phyloP scores from a whole-genome alignment of 2,113 vertebrate genomes.

The Pipa parva region DNA sequence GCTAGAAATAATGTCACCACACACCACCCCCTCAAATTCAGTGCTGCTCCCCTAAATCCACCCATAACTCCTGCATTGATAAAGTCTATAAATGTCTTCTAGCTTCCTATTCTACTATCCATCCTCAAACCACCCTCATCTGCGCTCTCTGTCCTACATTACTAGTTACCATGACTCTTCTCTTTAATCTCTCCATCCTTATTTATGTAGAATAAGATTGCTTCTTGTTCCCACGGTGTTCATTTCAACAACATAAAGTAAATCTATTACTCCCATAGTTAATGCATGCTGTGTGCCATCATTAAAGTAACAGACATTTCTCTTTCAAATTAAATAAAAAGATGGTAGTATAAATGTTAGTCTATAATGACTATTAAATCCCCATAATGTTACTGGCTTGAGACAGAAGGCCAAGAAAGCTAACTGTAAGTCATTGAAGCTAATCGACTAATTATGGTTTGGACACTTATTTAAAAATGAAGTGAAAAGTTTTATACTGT shows the following conservation, averaged over 20 bases:
- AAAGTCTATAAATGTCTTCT: too few relatives aligned
- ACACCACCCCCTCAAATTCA: too few relatives aligned
- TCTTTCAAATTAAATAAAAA: slow-evolving; percentile 1
- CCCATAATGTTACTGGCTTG: slow-evolving; percentile 11
- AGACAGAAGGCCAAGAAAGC: slow-evolving; percentile 12
- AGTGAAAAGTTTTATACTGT: neutral
- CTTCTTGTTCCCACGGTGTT: neutral
- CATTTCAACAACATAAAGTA: neutral
- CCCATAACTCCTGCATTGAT: too few relatives aligned
- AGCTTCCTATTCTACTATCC: too few relatives aligned
- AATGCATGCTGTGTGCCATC: neutral
- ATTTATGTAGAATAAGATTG: too few relatives aligned
- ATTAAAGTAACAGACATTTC: neutral
- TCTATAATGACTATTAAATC: slow-evolving; percentile 17
- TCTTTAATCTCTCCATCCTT: too few relatives aligned
- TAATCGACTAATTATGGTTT: slow-evolving; percentile 12
- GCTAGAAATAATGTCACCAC: too few relatives aligned
- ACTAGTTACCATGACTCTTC: too few relatives aligned
- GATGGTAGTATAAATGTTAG: neutral
- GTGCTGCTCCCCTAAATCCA: too few relatives aligned
- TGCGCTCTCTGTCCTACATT: too few relatives aligned
- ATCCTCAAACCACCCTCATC: too few relatives aligned
- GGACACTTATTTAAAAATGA: neutral
- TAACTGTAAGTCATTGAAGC: slow-evolving; percentile 1
- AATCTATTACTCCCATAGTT: neutral